phyloP scores from a whole-genome alignment of 2,888 invertebrate species.

The Hypercompe scribonia region DNA sequence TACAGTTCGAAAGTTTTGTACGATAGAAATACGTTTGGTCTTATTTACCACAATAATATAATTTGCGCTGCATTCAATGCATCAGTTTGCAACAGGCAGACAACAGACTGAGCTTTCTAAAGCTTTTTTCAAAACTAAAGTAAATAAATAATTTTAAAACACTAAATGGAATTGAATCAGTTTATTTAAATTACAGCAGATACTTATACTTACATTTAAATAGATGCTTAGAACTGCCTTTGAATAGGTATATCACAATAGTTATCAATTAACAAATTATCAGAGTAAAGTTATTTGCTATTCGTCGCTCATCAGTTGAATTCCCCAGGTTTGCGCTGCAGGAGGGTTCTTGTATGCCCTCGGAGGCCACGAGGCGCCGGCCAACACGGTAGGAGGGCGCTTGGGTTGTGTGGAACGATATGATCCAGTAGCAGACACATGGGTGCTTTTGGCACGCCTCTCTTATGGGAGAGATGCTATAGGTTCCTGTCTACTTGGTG shows the following conservation, averaged over 20 bases:
- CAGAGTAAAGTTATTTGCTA: neutral
- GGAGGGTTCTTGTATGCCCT: slow-evolving; percentile 96
- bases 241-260: neutral
- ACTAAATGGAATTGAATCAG: too few species aligned
- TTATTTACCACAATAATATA: too few species aligned
- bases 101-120: too few species aligned
- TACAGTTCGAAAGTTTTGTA: too few species aligned
- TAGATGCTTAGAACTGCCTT: too few species aligned
- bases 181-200: too few species aligned
- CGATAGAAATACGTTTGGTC: too few species aligned
- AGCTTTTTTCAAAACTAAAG: too few species aligned
- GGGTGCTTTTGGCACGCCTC: slow-evolving; percentile 94
- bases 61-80: too few species aligned
- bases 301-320: neutral
- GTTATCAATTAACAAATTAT: neutral
- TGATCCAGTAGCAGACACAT: slow-evolving; percentile 92
- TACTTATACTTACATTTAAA: too few species aligned
- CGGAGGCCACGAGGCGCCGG: slow-evolving; percentile 97
- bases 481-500: slow-evolving; percentile 94
- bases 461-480: slow-evolving; percentile 95
- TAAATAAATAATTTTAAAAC: too few species aligned
- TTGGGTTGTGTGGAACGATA: slow-evolving; percentile 97
- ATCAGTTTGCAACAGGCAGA: too few species aligned
- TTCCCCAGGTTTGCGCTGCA: slow-evolving; percentile 89
- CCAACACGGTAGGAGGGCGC: slow-evolving; percentile 89